Conservation (phyloP, 2,113 vertebrate genomes). For the Macrotus californicus region DNA sequence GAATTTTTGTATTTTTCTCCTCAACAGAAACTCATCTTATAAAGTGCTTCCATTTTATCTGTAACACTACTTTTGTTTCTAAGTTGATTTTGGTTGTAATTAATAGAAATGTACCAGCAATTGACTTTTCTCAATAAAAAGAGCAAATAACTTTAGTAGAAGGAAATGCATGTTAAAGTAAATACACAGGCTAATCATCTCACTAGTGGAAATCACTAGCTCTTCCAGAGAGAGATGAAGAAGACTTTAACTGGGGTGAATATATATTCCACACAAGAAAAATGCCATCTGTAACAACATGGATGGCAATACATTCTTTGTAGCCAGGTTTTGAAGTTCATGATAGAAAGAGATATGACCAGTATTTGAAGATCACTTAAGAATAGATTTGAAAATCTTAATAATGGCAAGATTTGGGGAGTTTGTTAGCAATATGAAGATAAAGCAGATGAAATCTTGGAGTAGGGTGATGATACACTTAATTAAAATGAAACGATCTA, state of each 20-base stretch:
- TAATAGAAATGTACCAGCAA: background rate
- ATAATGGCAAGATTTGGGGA: background rate
- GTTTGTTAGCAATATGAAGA: background rate
- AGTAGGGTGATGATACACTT: background rate
- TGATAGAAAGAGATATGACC: background rate
- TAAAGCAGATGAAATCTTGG: background rate
- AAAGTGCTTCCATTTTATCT: background rate
- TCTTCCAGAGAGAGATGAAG: background rate
- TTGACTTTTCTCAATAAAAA: background rate
- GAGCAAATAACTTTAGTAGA: background rate
- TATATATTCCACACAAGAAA: background rate
- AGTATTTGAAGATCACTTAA: background rate
- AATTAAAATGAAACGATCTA: background rate
- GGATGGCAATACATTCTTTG: background rate
- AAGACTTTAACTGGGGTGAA: background rate
- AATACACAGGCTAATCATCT: background rate
- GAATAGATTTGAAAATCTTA: background rate
- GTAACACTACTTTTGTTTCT: background rate
- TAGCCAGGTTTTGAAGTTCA: background rate
- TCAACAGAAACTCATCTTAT: background rate
- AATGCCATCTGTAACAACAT: background rate
- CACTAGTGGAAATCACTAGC: background rate
- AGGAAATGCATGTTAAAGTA: background rate
- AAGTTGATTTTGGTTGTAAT: constrained; percentile 7
- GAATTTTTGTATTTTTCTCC: background rate